A percentile compares a stretch with the other conserved stretches of the same genome.
phyloP scores from a whole-genome alignment of 2,797 vertebrate genomes.

The Onychomys arenicola region DNA sequence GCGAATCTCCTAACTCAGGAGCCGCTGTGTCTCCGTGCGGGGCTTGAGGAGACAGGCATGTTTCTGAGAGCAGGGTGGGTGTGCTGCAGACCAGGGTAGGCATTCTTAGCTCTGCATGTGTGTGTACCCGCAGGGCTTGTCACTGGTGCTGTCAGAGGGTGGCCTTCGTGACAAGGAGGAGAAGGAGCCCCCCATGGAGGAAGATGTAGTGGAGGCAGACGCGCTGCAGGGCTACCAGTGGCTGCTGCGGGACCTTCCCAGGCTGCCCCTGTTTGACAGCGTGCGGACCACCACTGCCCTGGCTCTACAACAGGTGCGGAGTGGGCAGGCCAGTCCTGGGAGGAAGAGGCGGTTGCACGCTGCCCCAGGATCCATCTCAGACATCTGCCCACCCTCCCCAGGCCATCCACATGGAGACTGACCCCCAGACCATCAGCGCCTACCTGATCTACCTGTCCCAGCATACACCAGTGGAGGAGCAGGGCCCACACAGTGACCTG shows the following conservation, averaged over 20 bases:
- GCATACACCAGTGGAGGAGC: constrained; percentile 97
- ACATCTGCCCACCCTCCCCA: constrained; percentile 61
- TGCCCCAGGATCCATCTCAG: fast-evolving
- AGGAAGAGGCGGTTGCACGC: fast-evolving
- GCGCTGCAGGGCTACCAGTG: constrained; percentile 96
- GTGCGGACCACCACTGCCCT: constrained; percentile 94
- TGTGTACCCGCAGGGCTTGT: constrained; percentile 91
- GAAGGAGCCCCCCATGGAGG: constrained; percentile 95
- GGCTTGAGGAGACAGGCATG: background rate
- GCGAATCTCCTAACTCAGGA: background rate
- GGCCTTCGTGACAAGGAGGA: constrained; percentile 95
- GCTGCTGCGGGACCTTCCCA: constrained; percentile 96
- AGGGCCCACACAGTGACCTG: constrained; percentile 96
- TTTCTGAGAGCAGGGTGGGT: background rate
- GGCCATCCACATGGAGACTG: constrained; percentile 99
- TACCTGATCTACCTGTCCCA: constrained; percentile 99
- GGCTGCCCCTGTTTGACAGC: constrained; percentile 95
- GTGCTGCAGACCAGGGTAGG: background rate
- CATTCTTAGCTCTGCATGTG: too few species aligned
- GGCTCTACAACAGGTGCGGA: constrained; percentile 95
- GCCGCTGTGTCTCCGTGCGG: background rate
- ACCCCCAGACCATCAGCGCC: constrained; percentile 97
- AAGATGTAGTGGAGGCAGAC: constrained; percentile 92
- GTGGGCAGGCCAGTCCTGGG: fast-evolving
- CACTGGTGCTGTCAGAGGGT: constrained; percentile 95